A percentile compares a stretch with the other conserved stretches of the same genome.
phyloP scores from a whole-genome alignment of 1,140 invertebrate genomes.

The Elymnias hypermnestra region DNA sequence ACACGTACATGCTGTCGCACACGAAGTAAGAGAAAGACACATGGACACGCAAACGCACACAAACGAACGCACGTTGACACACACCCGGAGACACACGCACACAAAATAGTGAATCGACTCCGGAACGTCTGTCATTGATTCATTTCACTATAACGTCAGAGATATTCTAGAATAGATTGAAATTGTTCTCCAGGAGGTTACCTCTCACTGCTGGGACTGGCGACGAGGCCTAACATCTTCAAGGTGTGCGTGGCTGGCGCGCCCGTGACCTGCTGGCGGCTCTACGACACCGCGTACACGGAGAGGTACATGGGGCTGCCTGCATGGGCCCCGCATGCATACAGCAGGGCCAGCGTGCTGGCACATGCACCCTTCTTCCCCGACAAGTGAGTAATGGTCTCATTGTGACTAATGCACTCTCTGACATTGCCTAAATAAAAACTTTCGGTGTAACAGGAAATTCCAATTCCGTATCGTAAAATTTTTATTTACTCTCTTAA shows the following conservation, averaged over 20 bases:
- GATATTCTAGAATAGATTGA: no score
- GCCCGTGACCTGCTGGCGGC: conserved; percentile 96
- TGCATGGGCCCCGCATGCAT: conserved; percentile 44
- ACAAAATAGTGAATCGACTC: no score
- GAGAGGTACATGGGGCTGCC: conserved; percentile 98
- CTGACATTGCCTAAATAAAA: not conserved
- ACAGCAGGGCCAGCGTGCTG: conserved; percentile 61
- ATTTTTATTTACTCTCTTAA: no score
- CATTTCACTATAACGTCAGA: no score
- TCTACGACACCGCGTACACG: conserved; percentile 97
- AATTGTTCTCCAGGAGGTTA: conserved; percentile 82
- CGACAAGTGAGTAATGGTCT: conserved; percentile 67
- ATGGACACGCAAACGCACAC: no score
- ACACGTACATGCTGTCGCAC: no score
- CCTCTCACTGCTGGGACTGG: conserved; percentile 89
- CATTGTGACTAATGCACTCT: not conserved
- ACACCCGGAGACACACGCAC: no score
- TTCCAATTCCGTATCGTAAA: no score
- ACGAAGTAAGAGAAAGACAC: no score
- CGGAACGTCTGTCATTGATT: no score
- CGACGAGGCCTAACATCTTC: conserved; percentile 89
- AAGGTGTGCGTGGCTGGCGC: conserved; percentile 96
- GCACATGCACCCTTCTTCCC: conserved; percentile 89
- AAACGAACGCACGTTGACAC: no score
- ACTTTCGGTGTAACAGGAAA: no score